phyloP scores from a whole-genome alignment of 2,888 invertebrate genomes.

The Mesochorus sp. region DNA sequence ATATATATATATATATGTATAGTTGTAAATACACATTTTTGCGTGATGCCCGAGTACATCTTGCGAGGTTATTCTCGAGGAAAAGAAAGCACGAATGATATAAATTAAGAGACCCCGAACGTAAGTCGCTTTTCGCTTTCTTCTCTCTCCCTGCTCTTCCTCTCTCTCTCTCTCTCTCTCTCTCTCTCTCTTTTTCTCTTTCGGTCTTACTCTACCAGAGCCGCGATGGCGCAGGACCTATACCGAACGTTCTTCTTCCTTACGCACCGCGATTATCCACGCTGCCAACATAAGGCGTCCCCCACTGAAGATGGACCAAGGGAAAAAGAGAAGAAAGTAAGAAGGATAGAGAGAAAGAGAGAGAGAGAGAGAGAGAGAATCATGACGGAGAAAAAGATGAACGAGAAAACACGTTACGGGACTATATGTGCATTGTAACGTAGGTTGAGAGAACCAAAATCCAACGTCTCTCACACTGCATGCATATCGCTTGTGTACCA shows the following conservation, averaged over 20 bases:
- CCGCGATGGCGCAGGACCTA: slow-evolving; percentile 32
- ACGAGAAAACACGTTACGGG: slow-evolving; percentile 19
- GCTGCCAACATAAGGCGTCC: slow-evolving; percentile 64
- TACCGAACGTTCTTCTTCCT: slow-evolving; percentile 67
- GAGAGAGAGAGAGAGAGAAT: neutral
- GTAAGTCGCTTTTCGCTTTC: slow-evolving; percentile 44
- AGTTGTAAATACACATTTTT: no score
- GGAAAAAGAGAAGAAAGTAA: slow-evolving; percentile 11
- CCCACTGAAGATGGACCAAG: slow-evolving; percentile 63
- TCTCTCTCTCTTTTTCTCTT: neutral
- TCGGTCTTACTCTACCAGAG: neutral
- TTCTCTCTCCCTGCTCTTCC: no score
- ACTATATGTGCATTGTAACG: slow-evolving; percentile 30
- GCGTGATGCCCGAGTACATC: slow-evolving; percentile 29
- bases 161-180: neutral
- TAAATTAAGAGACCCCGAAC: slow-evolving; percentile 59
- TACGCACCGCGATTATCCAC: slow-evolving; percentile 73
- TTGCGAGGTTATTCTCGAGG: slow-evolving; percentile 19
- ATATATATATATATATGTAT: no score
- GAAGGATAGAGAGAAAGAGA: slow-evolving; percentile 12
- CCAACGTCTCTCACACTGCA: slow-evolving; percentile 10
- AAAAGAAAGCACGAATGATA: slow-evolving; percentile 49
- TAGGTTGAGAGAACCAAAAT: slow-evolving; percentile 34
- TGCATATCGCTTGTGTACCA: neutral
- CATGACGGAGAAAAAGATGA: slow-evolving; percentile 7